These are phyloP conservation scores for Lycorma delicatula DNA, from an alignment of 1,140 invertebrate species.

Conservation along the genomic window DNA sequence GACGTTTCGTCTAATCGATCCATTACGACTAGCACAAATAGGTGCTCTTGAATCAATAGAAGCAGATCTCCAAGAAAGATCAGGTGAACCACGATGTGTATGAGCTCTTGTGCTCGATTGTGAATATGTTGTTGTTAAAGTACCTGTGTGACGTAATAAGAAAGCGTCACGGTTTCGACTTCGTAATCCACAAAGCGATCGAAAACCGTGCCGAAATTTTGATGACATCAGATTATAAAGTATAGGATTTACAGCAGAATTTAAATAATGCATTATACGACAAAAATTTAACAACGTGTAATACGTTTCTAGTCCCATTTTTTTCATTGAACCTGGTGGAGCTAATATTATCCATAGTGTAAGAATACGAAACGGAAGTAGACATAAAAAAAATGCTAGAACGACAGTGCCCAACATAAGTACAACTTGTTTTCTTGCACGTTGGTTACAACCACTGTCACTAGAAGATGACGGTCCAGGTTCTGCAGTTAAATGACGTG, in stretches of 20 bases:
- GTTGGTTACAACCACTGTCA: slow-evolving; percentile 41
- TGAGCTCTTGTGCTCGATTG: slow-evolving; percentile 19
- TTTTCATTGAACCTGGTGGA: slow-evolving; percentile 46
- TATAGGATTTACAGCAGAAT: slow-evolving; percentile 76
- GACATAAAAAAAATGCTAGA: slow-evolving; percentile 74
- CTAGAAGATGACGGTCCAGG: slow-evolving; percentile 50
- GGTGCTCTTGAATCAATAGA: slow-evolving; percentile 33
- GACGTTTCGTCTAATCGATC: slow-evolving; percentile 40
- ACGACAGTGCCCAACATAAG: slow-evolving; percentile 78
- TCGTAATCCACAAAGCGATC: slow-evolving; percentile 47
- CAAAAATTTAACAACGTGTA: slow-evolving; percentile 73
- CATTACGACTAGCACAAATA: slow-evolving; percentile 17
- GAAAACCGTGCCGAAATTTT: slow-evolving; percentile 70
- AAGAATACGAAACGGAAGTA: slow-evolving; percentile 76
- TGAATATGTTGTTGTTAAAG: slow-evolving; percentile 26
- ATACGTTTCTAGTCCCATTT: slow-evolving; percentile 59
- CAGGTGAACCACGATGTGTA: slow-evolving; percentile 16
- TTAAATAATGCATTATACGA: slow-evolving; percentile 76
- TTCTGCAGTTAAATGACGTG: slow-evolving; percentile 58
- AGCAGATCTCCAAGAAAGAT: slow-evolving; percentile 22
- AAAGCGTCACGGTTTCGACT: slow-evolving; percentile 14
- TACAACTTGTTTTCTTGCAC: slow-evolving; percentile 60
- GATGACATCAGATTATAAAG: slow-evolving; percentile 78
- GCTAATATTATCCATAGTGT: slow-evolving; percentile 68
- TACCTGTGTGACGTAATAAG: slow-evolving; percentile 22